Base-by-base conservation (phyloP, 2,113 vertebrate species). In the Apodemus speciosus region DNA sequence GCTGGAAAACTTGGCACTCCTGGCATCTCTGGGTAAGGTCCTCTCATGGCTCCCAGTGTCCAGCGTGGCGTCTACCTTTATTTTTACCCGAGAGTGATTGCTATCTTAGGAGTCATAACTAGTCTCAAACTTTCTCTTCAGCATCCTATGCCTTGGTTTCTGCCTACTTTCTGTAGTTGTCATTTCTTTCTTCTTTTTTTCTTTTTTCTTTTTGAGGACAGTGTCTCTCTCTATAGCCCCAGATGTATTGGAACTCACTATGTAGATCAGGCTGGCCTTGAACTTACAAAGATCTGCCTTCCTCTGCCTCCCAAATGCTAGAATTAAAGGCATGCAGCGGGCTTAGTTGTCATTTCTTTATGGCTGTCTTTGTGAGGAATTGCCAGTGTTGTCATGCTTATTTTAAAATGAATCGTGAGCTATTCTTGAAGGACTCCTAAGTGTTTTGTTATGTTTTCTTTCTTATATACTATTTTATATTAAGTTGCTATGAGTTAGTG, bases 1-100 rank as follows among this genome's bases (percentile, higher is more conserved):
- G 85, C 49, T 86, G 66, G 66, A 86, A 35, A 86, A 86, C 66
- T 38, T 71, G 53, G 49, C 32, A 38, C 85, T 86, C 40, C 35
- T 86, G 66, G 35, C 85, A 30, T 86, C 85, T 38, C 49, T 86
- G 23, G 85, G 85, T 86, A 86, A 86, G 66, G 66, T 53, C 35
- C 64, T 86, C 25, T 13, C 69, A 23, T 62, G 72, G 4, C 66
- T 27, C 15, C 30, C 30, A n/a, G 30, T 49, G 83, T 83, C 27
- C 51, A 71, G 51, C 76, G n/a, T 72, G 46, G 3, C 40, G 35
- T 51, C 60, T 77, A 27, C 43, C 46, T 30, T 32, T 15, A 25
- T 15, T 77, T 86, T 16, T 20, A 8, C 46, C 9, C 38, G 35
- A 2, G 56, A 79, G 49, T 72, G 60, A 40, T 2, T 32, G 23